Conservation (phyloP, 2,888 invertebrate genomes). For the Cataglyphis albicans region DNA sequence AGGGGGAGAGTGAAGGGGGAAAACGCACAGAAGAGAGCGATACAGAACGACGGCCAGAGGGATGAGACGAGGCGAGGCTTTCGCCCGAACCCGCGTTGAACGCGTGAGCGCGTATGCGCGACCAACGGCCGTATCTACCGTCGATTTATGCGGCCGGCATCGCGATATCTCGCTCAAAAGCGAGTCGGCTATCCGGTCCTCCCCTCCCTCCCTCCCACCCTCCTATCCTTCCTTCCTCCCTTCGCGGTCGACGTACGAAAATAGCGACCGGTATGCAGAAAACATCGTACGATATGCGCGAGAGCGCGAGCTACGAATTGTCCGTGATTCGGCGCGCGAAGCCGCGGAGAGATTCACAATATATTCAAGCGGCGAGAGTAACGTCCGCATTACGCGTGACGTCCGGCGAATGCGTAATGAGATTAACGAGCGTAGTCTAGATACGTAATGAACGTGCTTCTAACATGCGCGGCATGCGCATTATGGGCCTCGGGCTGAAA, state of each 20-base stretch:
- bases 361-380: conserved; percentile 46
- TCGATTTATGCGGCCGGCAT: conserved; percentile 74
- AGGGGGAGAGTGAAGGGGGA: not conserved
- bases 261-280: conserved; percentile 70
- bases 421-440: conserved; percentile 51
- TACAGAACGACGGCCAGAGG: not conserved
- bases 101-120: conserved; percentile 51
- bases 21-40: not conserved
- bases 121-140: conserved; percentile 68
- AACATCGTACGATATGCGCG: conserved; percentile 49
- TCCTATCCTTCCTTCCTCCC: not conserved
- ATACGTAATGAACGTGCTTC: conserved; percentile 44
- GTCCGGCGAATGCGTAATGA: conserved; percentile 56
- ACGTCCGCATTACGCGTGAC: conserved; percentile 49
- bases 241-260: conserved; percentile 67
- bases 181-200: conserved; percentile 70
- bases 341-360: conserved; percentile 48
- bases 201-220: not conserved
- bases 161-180: conserved; percentile 76
- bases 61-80: not conserved
- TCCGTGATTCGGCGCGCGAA: conserved; percentile 45
- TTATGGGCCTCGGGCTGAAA: conserved; percentile 19
- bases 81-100: conserved; percentile 21
- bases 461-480: conserved; percentile 35
- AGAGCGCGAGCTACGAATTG: conserved; percentile 57